Evolutionary conservation across 2,888 invertebrate species (phyloP), one percentile per base, ranked within the genome.

Genomic region (Nasonia oneida): DNA sequence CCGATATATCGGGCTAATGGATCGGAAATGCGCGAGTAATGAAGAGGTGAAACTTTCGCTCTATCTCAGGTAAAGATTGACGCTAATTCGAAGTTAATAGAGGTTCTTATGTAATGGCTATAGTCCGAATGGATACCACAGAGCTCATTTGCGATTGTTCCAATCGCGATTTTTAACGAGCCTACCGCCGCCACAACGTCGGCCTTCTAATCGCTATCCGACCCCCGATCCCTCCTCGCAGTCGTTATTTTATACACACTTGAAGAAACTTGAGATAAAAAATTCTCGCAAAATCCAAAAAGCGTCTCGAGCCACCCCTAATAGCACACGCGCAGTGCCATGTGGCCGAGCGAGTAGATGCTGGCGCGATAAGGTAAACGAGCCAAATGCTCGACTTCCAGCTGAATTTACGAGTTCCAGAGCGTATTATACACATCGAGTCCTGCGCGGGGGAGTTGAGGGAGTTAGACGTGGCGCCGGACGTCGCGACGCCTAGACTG

Each of bases 401-500:
- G 64, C 71, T 42, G 88, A 90, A 90, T 90, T 90, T 90, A 90
- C 80, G 89, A 88, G 87, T 84, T 77, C 29, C 50, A 47, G 18
- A 33, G 29, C 18, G 77, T 15, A 37, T 39, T 42, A 47, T 47
- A 33, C 50, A 50, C 37, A n/a, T 39, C n/a, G 39, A 18, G 71
- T 37, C 37, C 64, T 23, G 39, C 57, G 23, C 23, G 5, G 71
- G n/a, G 47, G 61, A 81, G 70, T 37, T 71, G 83, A 82, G 87
- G 87, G 87, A 88, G 86, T 83, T 86, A 90, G 90, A 90, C 91
- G 89, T 90, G 91, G 91, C 91, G 91, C 91, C 91, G 88, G 88
- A 89, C 90, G 90, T 92, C 91, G 89, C 90, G 91, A 90, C 91
- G 91, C 90, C 91, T 39, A 91, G 91, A 91, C 92, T 90, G 1